Percentiles rank a stretch among this genome's conserved stretches.
These are phyloP conservation scores for Danio rerio DNA, from an alignment of 2,113 vertebrate species.

Conservation along the genomic window GRCz12tu NC_133179.1:34006001-34006500, in stretches of 20 bases:
- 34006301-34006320: conserved; percentile 34
- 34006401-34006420: too few relatives aligned
- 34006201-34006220: conserved; percentile 19
- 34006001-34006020: not conserved
- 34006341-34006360: too few relatives aligned
- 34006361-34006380: too few relatives aligned
- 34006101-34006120: not conserved
- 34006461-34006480: not conserved
- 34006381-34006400: too few relatives aligned
- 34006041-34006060: conserved; percentile 33
- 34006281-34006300: conserved; percentile 35
- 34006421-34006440: not conserved
- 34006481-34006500: not conserved
- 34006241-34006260: conserved; percentile 36
- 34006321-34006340: conserved; percentile 36
- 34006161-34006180: conserved; percentile 39
- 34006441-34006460: not conserved
- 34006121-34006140: conserved; percentile 25
- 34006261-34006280: conserved; percentile 21
- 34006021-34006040: not conserved
- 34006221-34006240: conserved; percentile 30
- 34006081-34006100: not conserved
- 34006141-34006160: conserved; percentile 30
- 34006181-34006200: conserved; percentile 19
- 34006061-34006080: not conserved